Conservation (phyloP, 2,888 invertebrate genomes). For the Ornithoptera alexandrae region DNA sequence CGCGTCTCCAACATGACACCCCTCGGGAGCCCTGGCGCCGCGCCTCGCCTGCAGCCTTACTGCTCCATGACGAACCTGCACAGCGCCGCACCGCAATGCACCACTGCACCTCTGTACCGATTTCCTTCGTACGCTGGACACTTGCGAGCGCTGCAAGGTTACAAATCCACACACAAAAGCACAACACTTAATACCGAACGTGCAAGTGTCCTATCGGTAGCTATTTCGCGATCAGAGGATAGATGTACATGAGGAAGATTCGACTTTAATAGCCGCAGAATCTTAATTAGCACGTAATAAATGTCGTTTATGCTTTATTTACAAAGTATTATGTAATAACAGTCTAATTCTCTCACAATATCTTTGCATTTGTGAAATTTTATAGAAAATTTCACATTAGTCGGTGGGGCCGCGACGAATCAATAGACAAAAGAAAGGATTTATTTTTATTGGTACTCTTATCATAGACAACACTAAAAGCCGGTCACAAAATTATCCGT, state of each 20-base stretch:
- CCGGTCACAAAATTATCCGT: slow-evolving; percentile 3
- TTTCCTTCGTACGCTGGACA: slow-evolving; percentile 25
- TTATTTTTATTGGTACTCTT: slow-evolving; percentile 41
- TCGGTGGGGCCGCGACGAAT: slow-evolving; percentile 75
- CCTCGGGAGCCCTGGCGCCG: slow-evolving; percentile 49
- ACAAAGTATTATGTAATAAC: slow-evolving; percentile 35
- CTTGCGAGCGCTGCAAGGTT: slow-evolving; percentile 34
- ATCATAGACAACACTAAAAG: slow-evolving; percentile 40
- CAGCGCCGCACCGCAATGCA: slow-evolving; percentile 56
- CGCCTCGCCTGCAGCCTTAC: slow-evolving; percentile 50
- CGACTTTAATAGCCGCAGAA: slow-evolving; percentile 26
- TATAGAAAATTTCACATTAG: slow-evolving; percentile 57
- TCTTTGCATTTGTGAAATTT: slow-evolving; percentile 51
- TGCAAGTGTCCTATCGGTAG: slow-evolving; percentile 66
- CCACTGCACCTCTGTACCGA: slow-evolving; percentile 46
- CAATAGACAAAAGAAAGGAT: slow-evolving; percentile 69
- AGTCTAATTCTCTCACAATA: slow-evolving; percentile 48
- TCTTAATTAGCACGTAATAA: slow-evolving; percentile 21
- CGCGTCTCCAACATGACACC: slow-evolving; percentile 86
- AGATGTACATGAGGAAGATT: slow-evolving; percentile 46
- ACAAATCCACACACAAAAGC: slow-evolving; percentile 43
- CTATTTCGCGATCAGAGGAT: slow-evolving; percentile 51
- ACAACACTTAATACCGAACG: slow-evolving; percentile 59
- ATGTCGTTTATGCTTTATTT: slow-evolving; percentile 26
- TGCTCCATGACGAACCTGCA: slow-evolving; percentile 56